A percentile compares a stretch with the other conserved stretches of the same genome.
Evolutionary conservation across 2,113 vertebrate genomes (phyloP).

Genomic region (Reinhardtius hippoglossoides): DNA sequence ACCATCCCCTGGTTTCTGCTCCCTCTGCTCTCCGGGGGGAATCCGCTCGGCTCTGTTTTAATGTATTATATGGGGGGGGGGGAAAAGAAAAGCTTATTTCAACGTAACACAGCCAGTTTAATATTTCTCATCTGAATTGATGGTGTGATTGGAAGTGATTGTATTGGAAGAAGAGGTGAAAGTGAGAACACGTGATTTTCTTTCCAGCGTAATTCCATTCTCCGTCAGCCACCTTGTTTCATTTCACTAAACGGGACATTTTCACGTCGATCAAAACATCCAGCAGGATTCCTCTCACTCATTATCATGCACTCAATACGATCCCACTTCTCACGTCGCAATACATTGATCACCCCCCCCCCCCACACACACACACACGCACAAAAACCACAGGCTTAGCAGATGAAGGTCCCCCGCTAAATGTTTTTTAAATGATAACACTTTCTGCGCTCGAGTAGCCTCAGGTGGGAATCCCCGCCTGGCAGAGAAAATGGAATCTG

Average conservation of each 20-base stretch:
- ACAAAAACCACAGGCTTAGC: constrained; percentile 11
- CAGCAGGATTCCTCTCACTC: constrained; percentile 26
- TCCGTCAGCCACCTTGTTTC: constrained; percentile 10
- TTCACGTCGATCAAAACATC: constrained; percentile 1
- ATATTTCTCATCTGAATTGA: constrained; percentile 31
- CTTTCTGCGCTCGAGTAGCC: constrained; percentile 52
- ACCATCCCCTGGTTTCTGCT: constrained; percentile 58
- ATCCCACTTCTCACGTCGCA: constrained; percentile 32
- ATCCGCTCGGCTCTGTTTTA: constrained; percentile 49
- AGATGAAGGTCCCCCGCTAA: constrained; percentile 40
- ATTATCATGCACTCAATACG: constrained; percentile 36
- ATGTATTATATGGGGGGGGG: too few relatives aligned
- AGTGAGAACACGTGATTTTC: neutral
- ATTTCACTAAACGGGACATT: too few relatives aligned
- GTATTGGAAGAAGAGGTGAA: neutral
- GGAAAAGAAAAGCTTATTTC: constrained; percentile 28
- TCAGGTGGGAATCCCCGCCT: constrained; percentile 64
- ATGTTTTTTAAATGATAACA: constrained; percentile 59
- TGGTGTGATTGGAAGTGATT: constrained; percentile 21
- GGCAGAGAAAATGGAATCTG: constrained; percentile 72
- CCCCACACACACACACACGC: constrained; percentile 15
- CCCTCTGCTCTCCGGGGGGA: constrained; percentile 53
- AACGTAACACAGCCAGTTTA: constrained; percentile 32
- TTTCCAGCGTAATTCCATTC: neutral
- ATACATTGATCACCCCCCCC: too few relatives aligned